Base-by-base conservation (phyloP, 2,113 vertebrate genomes). In the Lathamus discolor region DNA sequence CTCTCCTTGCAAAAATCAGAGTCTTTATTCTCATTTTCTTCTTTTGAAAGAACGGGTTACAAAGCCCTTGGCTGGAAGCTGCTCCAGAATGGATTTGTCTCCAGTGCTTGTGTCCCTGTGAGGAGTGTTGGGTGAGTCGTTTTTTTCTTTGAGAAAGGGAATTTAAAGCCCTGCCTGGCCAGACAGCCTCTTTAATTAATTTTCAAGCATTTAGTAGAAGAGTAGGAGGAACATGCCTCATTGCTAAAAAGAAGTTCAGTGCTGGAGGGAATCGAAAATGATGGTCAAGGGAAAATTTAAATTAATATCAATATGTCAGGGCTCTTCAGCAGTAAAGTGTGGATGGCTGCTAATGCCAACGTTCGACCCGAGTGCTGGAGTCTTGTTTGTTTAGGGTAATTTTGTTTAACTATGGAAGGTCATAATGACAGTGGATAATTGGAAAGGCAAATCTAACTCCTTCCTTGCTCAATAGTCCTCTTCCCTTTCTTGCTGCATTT, bases 211-310 rank as follows among this genome's bases (percentile, higher is more conserved):
- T 94, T 96, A 79, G 66, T 79, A 86, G 77, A 75, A 86, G 80
- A 93, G 95, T 54, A 52, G 83, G 77, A 92, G 83, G 86, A 92
- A 80, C 41, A 27, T 27, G 25, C 83, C 72, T 91, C 28, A 22
- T 41, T 66, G 67, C 76, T 82, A n/a, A 72, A 78, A 94, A 64
- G 73, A 75, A 82, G 51, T 80, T 80, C 41, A 39, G 52, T 1
- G 49, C 93, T 81, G 85, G 75, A 90, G 83, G 79, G 90, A 94
- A 95, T 90, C 12, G 2, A 80, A 93, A 92, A 87, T 48, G 46
- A 92, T 86, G 82, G 93, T 96, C 95, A 89, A 19, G 82, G 86
- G 88, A 62, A 96, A 95, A 67, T 86, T n/a, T 72, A 69, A 94
- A 94, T 93, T 67, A 90, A 51, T 86, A 77, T 75, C 51, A 67